These are phyloP conservation scores for Drosophila paulistorum DNA, from an alignment of 1,140 invertebrate species.

Conservation along the genomic window DNA sequence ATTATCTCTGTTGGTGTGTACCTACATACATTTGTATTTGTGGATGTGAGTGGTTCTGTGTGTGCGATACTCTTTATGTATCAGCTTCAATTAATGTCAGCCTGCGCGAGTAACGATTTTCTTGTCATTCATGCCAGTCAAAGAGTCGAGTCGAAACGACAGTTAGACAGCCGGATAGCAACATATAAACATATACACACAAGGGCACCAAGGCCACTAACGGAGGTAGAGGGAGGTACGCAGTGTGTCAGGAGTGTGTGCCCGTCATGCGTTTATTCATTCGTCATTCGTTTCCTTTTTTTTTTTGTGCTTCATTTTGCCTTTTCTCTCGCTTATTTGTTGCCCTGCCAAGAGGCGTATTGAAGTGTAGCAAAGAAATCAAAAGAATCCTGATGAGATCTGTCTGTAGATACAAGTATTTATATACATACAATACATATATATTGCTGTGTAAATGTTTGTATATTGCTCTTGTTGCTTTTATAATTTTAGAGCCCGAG, in stretches of 20 bases:
- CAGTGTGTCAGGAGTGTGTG: slow-evolving; percentile 53
- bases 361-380: slow-evolving; percentile 75
- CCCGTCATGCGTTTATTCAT: slow-evolving; percentile 75
- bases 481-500: slow-evolving; percentile 44
- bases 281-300: slow-evolving; percentile 69
- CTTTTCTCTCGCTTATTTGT: slow-evolving; percentile 46
- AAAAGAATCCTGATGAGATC: slow-evolving; percentile 77
- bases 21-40: not conserved
- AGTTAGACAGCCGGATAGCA: slow-evolving; percentile 36
- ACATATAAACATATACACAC: slow-evolving; percentile 11
- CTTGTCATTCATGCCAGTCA: slow-evolving; percentile 77
- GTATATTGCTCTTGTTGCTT: slow-evolving; percentile 18
- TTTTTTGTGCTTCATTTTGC: slow-evolving; percentile 27
- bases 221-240: slow-evolving; percentile 12
- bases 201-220: not conserved
- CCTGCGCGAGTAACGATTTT: slow-evolving; percentile 66
- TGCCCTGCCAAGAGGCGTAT: slow-evolving; percentile 56
- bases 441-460: slow-evolving; percentile 15
- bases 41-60: slow-evolving; percentile 22
- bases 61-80: slow-evolving; percentile 72
- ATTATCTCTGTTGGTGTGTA: not conserved
- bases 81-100: slow-evolving; percentile 80
- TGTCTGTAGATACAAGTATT: slow-evolving; percentile 31
- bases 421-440: not conserved
- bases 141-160: slow-evolving; percentile 32